Conservation (phyloP, 2,113 vertebrate species). For the Eonycteris spelaea region DNA sequence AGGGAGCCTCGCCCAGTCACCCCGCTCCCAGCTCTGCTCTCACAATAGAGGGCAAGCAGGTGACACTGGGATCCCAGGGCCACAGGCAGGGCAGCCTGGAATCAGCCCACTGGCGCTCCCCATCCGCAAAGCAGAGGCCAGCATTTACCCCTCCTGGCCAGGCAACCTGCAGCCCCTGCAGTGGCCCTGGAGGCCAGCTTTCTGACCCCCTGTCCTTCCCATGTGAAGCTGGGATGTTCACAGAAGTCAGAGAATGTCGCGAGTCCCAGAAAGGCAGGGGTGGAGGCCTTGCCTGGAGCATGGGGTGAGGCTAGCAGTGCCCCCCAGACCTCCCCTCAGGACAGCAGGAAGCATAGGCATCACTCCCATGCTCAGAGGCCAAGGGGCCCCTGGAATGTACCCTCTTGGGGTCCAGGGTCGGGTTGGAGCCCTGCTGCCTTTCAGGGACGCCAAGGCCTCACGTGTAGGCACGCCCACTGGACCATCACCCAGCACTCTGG, state of each 20-base stretch:
- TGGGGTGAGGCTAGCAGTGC: background rate
- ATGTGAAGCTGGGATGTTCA: background rate
- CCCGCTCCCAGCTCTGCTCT: slow-evolving; percentile 69
- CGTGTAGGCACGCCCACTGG: rapidly evolving
- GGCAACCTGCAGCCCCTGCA: background rate
- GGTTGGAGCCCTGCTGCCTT: background rate
- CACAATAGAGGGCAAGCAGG: background rate
- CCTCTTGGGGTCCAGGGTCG: background rate
- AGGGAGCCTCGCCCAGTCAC: background rate
- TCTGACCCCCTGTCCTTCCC: background rate
- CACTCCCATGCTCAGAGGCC: background rate
- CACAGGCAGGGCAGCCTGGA: slow-evolving; percentile 44
- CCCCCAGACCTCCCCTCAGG: background rate
- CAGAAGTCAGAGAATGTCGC: background rate
- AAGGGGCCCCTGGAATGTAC: background rate
- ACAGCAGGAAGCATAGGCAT: background rate
- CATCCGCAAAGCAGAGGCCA: background rate
- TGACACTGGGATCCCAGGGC: background rate
- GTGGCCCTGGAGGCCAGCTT: background rate
- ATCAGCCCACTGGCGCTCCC: background rate
- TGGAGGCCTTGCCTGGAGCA: background rate
- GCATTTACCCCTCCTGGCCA: slow-evolving; percentile 36
- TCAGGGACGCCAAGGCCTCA: background rate
- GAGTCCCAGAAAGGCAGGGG: background rate
- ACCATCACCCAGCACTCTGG: background rate